Percentiles rank a stretch among this genome's conserved stretches.
These are phyloP conservation scores for Dicaeum eximium DNA, from an alignment of 2,113 vertebrate species.

Conservation along the genomic window DNA sequence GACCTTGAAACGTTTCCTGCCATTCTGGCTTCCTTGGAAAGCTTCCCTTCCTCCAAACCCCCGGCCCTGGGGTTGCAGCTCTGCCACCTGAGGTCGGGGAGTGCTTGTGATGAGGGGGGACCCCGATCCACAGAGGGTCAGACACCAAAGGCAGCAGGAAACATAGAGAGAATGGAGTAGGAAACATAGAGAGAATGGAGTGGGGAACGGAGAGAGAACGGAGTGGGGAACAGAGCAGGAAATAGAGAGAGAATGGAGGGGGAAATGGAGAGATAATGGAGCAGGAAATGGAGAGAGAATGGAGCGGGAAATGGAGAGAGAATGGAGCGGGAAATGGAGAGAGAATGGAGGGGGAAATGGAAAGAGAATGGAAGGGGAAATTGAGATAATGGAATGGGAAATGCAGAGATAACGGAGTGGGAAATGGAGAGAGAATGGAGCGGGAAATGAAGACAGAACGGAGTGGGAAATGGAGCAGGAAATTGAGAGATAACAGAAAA, in stretches of 20 bases:
- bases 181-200: no score
- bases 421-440: not conserved
- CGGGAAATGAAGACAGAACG: no score
- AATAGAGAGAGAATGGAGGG: not conserved
- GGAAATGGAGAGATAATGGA: not conserved
- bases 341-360: not conserved
- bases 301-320: not conserved
- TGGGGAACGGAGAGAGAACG: not conserved
- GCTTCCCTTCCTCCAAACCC: accelerated
- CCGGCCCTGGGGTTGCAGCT: accelerated
- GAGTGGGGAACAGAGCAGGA: no score
- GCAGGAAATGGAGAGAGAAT: no score
- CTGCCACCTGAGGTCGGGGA: not conserved
- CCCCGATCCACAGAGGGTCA: accelerated
- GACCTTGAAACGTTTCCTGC: not conserved
- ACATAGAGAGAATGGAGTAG: no score
- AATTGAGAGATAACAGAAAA: no score
- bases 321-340: not conserved
- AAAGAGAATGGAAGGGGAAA: not conserved
- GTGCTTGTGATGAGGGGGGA: accelerated
- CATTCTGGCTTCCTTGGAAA: accelerated
- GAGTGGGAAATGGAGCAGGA: no score
- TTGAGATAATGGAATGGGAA: no score
- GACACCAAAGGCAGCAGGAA: accelerated
- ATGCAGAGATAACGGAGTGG: no score